phyloP scores from a whole-genome alignment of 23 tunicate genomes.

The Diplosoma virens region DNA sequence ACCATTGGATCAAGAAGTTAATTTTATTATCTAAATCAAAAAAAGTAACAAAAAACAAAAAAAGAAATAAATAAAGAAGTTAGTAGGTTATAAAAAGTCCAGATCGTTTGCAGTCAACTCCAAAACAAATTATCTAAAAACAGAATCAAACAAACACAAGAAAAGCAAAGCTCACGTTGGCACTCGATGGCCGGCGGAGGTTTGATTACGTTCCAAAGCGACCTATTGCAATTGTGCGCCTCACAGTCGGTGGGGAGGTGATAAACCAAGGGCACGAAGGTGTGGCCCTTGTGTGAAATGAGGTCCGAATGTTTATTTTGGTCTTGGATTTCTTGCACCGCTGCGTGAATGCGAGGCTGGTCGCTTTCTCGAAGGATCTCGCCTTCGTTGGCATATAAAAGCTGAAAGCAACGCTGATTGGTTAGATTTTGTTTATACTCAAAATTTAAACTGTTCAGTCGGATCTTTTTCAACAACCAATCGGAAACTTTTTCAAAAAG shows the following conservation, averaged over 20 bases:
- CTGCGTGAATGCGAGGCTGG: conserved; percentile 20
- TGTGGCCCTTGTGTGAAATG: conserved; percentile 82
- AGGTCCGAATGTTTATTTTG: conserved; percentile 54
- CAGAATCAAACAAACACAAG: no score
- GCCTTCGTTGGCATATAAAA: conserved; percentile 86
- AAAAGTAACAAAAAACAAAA: no score
- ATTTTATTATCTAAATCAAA: no score
- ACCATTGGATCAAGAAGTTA: no score
- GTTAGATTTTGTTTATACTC: no score
- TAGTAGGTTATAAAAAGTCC: no score
- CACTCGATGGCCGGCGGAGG: conserved; percentile 97
- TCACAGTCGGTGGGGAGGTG: conserved; percentile 96
- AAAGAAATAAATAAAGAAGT: no score
- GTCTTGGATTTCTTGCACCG: conserved; percentile 35
- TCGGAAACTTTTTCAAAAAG: no score
- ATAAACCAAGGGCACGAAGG: conserved; percentile 81
- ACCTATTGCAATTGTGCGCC: conserved; percentile 75
- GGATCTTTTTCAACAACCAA: no score
- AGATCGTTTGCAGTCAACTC: no score
- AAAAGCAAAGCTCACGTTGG: conserved; percentile 93
- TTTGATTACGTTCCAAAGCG: conserved; percentile 89
- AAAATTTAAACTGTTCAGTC: no score
- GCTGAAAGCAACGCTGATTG: conserved; percentile 36
- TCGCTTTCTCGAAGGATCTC: conserved; percentile 43
- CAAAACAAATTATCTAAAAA: no score